Base-by-base conservation (phyloP, 2,888 invertebrate genomes). In the Eretmocerus hayati region DNA sequence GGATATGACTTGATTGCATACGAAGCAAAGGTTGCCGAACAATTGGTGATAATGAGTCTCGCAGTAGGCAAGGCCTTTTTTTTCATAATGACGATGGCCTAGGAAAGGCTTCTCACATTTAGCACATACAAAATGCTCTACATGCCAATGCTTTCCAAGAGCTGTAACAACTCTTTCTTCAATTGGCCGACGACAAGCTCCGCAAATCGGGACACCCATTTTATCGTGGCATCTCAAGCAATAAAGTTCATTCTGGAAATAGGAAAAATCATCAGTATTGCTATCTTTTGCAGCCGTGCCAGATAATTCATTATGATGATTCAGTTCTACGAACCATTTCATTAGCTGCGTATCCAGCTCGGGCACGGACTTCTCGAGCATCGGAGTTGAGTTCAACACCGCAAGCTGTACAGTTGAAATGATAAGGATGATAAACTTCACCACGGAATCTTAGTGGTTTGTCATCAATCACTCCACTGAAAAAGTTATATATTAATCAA, bases 191-290 rank as follows among this genome's bases (percentile, higher is more conserved):
- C 97, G 87, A 71, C 99, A 99, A 43, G 99, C 99, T 23, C 97
- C 99, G 72, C 99, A 99, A 61, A 99, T 99, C n/a, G 99, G 97
- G 56, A 99, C 95, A 22, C 97, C 97, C 96, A 99, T 97, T 77
- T 97, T 96, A 73, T 97, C 97, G 68, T 97, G 96, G 69, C 97
- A 99, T 46, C 97, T 84, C 57, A 99, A 79, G 69, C 99, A 99
- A 74, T 96, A 99, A 46, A 99, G 75, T 65, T 97, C 96, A 68
- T 92, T 91, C 87, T 87, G 64, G 73, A 54, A 26, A 44, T 43
- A 31, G 5, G 2, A 42, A 36, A 30, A 42, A 47, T 23, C 23
- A 38, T 6, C 37, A 31, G 16, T 42, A 38, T 36, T 38, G 9
- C 8, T 13, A 21, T 22, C 20, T 4, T 6, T 36, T 19, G 8